Evolutionary conservation across 2,797 vertebrate species (phyloP).

Genomic region (Euthynnus affinis): DNA sequence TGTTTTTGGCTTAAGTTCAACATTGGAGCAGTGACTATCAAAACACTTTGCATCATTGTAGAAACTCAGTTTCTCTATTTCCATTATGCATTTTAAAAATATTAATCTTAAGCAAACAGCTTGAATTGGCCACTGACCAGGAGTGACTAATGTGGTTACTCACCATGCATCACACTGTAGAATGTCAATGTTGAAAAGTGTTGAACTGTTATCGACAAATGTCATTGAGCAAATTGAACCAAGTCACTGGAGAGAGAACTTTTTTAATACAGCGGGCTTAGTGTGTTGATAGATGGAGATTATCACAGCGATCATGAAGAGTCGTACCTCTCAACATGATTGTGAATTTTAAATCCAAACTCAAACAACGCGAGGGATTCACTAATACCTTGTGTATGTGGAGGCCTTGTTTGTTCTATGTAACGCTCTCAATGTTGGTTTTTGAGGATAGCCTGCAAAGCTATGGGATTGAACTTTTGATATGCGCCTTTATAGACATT

Average conservation of each 20-base stretch:
- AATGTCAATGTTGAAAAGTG: constrained; percentile 26
- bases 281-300: constrained; percentile 67
- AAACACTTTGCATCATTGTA: constrained; percentile 22
- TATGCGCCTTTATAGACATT: too few relatives aligned
- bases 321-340: constrained; percentile 54
- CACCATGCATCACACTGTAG: neutral
- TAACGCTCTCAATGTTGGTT: constrained; percentile 4
- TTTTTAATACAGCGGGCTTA: constrained; percentile 50
- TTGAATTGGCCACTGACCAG: constrained; percentile 21
- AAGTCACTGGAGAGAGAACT: constrained; percentile 16
- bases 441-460: neutral
- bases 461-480: neutral
- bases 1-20: constrained; percentile 5
- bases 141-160: constrained; percentile 33
- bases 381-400: neutral
- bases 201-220: constrained; percentile 49
- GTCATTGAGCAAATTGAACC: constrained; percentile 22
- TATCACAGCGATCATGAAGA: constrained; percentile 22
- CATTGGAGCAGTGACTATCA: constrained; percentile 37
- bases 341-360: constrained; percentile 55
- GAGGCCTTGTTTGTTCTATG: neutral
- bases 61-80: neutral
- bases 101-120: constrained; percentile 42
- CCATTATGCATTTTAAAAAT: neutral
- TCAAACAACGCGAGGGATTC: constrained; percentile 43